Base-by-base conservation (phyloP, 2,113 vertebrate genomes). In the Marmota monax region DNA sequence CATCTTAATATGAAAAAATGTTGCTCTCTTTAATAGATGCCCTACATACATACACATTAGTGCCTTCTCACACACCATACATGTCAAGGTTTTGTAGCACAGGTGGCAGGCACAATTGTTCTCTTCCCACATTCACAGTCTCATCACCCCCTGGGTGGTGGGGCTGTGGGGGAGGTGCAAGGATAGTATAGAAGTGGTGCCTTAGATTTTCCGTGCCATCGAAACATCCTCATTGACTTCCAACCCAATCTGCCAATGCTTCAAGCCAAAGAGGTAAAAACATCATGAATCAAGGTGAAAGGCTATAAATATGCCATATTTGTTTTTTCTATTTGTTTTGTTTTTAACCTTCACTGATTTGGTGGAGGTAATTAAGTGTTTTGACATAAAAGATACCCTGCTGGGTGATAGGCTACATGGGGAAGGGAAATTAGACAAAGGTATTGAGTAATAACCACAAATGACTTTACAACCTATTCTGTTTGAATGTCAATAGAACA, bases 371-470 rank as follows among this genome's bases (percentile, higher is more conserved):
- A 96, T 95, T 95, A 94, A 96, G 77, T 92, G 92, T 90, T 97
- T 95, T 90, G 77, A 83, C 69, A 88, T 96, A 93, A 96, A 95
- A 92, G 88, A 96, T 56, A 56, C 96, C 97, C 96, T 94, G 91
- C 92, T 97, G 92, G 84, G 78, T 94, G 82, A 95, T 37, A 91
- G 84, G 85, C 74, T 94, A 65, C 56, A 90, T 37, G 51, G 95
- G 96, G 37, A 96, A 94, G 51, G 73, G 78, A 96, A 97, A 97
- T 94, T 96, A 96, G 92, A 94, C 39, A 76, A 96, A 96, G 90
- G 29, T 90, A 94, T 39, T 92, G 94, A 96, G 88, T 90, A 97
- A 96, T 97, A 96, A 97, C 94, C 95, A 96, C 95, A 96, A 96
- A 96, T 94, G 88, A 96, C 92, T 97, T 97, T 96, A 94, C 61